A percentile compares a stretch with the other conserved stretches of the same genome.
Conservation (phyloP, 1,140 invertebrate species). For the Nasonia vitripennis region DNA sequence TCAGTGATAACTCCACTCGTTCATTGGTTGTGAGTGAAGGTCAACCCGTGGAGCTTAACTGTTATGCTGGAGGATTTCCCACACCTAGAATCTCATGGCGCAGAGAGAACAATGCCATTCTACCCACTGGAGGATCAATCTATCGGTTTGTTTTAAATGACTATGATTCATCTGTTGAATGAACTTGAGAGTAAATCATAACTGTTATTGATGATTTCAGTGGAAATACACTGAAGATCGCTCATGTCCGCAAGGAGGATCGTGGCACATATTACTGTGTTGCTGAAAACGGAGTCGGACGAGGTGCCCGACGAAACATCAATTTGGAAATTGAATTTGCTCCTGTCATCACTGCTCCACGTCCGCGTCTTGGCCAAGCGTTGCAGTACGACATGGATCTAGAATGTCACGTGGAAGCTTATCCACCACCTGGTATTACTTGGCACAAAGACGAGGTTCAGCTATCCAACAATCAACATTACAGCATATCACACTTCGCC, state of each 20-base stretch:
- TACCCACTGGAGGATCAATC: conserved; percentile 91
- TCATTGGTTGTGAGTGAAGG: conserved; percentile 89
- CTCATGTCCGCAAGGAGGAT: conserved; percentile 88
- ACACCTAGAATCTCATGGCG: conserved; percentile 91
- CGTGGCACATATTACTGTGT: conserved; percentile 95
- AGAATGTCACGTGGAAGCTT: conserved; percentile 94
- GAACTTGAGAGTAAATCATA: conserved; percentile 48
- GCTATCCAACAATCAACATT: conserved; percentile 92
- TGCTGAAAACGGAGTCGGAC: conserved; percentile 92
- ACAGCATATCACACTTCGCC: conserved; percentile 91
- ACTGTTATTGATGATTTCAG: conserved; percentile 71
- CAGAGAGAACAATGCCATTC: conserved; percentile 92
- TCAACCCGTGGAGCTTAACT: conserved; percentile 87
- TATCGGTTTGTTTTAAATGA: conserved; percentile 73
- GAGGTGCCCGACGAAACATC: conserved; percentile 88
- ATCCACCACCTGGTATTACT: conserved; percentile 90
- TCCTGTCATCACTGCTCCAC: conserved; percentile 88
- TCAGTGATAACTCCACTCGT: conserved; percentile 93
- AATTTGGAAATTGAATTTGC: conserved; percentile 92
- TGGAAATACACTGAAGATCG: conserved; percentile 90
- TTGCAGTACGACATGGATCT: conserved; percentile 94
- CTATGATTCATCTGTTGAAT: background rate
- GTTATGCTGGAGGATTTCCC: conserved; percentile 91
- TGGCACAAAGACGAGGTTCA: conserved; percentile 90
- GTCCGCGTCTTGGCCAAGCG: conserved; percentile 88